Base-by-base conservation (phyloP, 2,888 invertebrate species). In the Meliscaeva auricollis region DNA sequence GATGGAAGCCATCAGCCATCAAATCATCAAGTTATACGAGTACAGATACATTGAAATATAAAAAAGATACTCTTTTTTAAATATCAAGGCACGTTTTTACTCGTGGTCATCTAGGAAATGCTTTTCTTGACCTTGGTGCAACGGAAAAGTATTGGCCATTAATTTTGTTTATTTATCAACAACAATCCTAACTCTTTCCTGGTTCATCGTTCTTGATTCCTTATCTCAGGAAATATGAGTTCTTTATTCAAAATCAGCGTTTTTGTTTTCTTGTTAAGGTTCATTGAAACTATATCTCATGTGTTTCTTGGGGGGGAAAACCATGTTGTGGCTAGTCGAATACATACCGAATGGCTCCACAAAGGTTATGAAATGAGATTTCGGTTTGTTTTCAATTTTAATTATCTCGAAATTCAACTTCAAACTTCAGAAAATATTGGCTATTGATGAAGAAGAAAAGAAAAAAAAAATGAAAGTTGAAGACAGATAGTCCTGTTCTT, bases 121-220 rank as follows among this genome's bases (percentile, higher is more conserved):
- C 38, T 58, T 54, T 70, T 72, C 77, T 72, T 82, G 82, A 72
- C 82, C 77, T 77, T 82, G 77, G 72, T 68, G 17, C 77, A 82
- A 77, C 13, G 52, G 52, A 60, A 54, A 60, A 72, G 46, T 46
- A 15, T 64, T 46, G 9, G 30, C 15, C 64, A 64, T 64, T 64
- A 46, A 64, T 64, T 46, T 46, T 32, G 64, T 64, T 64, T 46
- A 46, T 46, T 32, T 46, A 64, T 46, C 64, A 64, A 46, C 46
- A 26, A 26, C 26, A 26, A 26, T 26, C 58, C 20, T 38, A 35
- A 58, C 20, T 30, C 20, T 6, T 58, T 62, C 44, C 11, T 30
- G 38, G n/a, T n/a, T n/a, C n/a, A n/a, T n/a, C n/a, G n/a, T n/a
- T n/a, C n/a, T n/a, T 62, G 62, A 62, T 62, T 17, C 6, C 62